A percentile compares a stretch with the other conserved stretches of the same genome.
Conservation (phyloP, 2,113 vertebrate species). For the Pithys albifrons region DNA sequence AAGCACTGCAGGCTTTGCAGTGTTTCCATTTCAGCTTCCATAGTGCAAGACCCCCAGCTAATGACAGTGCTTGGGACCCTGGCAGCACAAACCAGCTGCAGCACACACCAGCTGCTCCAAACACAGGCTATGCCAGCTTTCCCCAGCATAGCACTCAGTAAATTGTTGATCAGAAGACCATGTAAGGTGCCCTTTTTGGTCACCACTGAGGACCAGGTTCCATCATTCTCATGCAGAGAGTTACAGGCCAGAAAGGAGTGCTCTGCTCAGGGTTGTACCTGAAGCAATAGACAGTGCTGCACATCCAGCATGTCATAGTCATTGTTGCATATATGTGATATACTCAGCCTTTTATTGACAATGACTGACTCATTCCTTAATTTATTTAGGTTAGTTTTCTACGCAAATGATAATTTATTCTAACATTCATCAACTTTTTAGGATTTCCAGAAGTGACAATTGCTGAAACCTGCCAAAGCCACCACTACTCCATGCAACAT, state of each 20-base stretch:
- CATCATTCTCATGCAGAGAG: background rate
- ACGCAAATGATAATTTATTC: background rate
- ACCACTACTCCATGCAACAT: background rate
- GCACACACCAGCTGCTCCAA: background rate
- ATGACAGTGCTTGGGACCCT: rapidly evolving
- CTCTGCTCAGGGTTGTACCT: background rate
- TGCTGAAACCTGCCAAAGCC: background rate
- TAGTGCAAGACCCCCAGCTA: rapidly evolving
- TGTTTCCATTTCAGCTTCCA: background rate
- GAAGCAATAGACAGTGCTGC: background rate
- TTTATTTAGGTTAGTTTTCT: background rate
- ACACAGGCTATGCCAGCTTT: background rate
- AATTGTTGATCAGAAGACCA: background rate
- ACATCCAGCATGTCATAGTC: rapidly evolving
- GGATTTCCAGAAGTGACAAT: background rate
- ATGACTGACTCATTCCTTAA: background rate
- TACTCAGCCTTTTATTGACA: background rate
- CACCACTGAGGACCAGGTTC: background rate
- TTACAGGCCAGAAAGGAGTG: background rate
- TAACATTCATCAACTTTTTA: background rate
- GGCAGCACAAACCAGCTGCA: too few species aligned
- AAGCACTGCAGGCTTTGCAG: background rate
- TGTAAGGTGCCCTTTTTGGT: rapidly evolving
- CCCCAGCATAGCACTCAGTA: background rate
- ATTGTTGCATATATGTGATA: background rate